A percentile compares a stretch with the other conserved stretches of the same genome.
phyloP scores from a whole-genome alignment of 2,797 vertebrate genomes.

The Enteromius paludinosus region DNA sequence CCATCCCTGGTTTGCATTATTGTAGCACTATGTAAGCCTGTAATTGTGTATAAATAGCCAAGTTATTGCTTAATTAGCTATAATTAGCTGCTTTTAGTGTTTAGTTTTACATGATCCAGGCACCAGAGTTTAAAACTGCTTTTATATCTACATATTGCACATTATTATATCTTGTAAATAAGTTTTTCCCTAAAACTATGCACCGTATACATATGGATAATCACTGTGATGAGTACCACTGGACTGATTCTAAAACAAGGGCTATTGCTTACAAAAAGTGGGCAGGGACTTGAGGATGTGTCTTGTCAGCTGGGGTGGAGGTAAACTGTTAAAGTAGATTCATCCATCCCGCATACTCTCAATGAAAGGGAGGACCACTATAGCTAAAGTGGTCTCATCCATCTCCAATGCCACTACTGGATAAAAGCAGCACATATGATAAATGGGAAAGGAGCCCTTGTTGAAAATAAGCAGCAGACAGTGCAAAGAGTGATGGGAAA shows the following conservation, averaged over 20 bases:
- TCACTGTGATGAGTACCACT: neutral
- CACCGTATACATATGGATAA: neutral
- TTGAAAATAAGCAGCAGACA: constrained; percentile 59
- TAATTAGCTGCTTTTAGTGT: neutral
- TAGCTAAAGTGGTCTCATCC: constrained; percentile 62
- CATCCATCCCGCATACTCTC: constrained; percentile 57
- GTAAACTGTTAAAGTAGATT: constrained; percentile 58
- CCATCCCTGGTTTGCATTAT: neutral
- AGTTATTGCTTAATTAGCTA: neutral
- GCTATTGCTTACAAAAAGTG: constrained; percentile 15
- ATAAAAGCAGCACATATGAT: constrained; percentile 61
- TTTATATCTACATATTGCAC: neutral
- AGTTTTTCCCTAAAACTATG: neutral
- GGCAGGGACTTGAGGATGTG: constrained; percentile 24
- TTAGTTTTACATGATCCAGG: neutral
- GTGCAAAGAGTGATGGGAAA: constrained; percentile 52
- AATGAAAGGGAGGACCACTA: constrained; percentile 53
- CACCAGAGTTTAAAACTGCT: neutral
- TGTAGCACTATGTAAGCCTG: neutral
- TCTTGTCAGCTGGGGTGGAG: constrained; percentile 43
- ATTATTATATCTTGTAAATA: neutral
- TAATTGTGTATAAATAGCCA: neutral
- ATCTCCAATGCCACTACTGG: constrained; percentile 56
- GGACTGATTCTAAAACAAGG: constrained; percentile 12
- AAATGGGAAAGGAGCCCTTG: constrained; percentile 62